Evolutionary conservation across 2,888 invertebrate species (phyloP).

Genomic region (Gari tellinella): DNA sequence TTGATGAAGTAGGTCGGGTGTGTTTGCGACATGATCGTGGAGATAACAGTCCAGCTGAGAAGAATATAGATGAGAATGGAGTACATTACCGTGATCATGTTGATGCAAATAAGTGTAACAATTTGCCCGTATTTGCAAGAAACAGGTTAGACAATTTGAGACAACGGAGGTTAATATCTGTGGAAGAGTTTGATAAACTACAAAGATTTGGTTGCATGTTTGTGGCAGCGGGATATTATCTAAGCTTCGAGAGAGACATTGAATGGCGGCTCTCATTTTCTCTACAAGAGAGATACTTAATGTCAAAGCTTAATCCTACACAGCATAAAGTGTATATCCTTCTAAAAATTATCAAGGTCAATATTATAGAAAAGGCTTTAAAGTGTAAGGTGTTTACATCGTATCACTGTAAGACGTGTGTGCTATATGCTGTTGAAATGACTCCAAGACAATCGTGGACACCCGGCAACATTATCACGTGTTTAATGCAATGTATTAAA

Average conservation of each 20-base stretch:
- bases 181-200: background rate
- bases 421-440: background rate
- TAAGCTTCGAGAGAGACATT: background rate
- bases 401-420: constrained; percentile 6
- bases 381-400: background rate
- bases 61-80: background rate
- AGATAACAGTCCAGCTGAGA: background rate
- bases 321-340: constrained; percentile 29
- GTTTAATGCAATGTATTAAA: background rate
- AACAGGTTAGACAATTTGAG: background rate
- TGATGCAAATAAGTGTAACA: no score
- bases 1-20: background rate
- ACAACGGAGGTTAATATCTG: background rate
- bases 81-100: background rate
- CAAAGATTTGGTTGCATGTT: background rate
- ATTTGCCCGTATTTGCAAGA: background rate
- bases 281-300: constrained; percentile 18
- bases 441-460: background rate
- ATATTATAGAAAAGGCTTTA: constrained; percentile 1
- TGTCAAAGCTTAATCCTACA: constrained; percentile 21
- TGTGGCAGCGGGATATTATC: constrained; percentile 1
- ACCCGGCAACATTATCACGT: background rate
- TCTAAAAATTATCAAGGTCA: constrained; percentile 24
- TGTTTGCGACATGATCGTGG: background rate
- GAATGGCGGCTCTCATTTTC: constrained; percentile 33